Evolutionary conservation across 2,113 vertebrate species (phyloP), one percentile per base, ranked within the genome.

Genomic region (Pontoporia blainvillei): DNA sequence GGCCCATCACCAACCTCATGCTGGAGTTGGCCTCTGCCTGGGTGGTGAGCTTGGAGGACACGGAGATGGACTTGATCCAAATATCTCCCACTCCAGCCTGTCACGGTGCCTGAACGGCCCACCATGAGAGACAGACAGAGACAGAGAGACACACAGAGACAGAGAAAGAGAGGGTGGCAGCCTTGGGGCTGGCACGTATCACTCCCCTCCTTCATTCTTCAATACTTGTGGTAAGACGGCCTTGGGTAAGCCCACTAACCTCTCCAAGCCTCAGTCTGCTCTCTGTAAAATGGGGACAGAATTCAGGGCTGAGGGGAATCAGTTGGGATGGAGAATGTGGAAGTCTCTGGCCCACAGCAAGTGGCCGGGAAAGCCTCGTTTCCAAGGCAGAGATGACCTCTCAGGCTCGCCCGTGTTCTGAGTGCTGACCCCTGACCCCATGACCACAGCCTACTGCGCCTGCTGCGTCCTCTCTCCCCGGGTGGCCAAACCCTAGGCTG

Each of bases 21-120:
- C 85, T n/a, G 5, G 49, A 73, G 49, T 1, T 84, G 76, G 90
- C 94, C 71, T 92, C 96, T 86, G 86, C 97, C 94, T 87, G 86
- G 94, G 96, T 87, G 93, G 96, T 67, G 88, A 82, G 94, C 73
- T 17, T 8, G 8, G 75, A 81, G 34, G 69, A 91, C 86, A 82
- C 36, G 17, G 49, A 73, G 81, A 82, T 82, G 88, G 25, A 4
- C 91, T 90, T 54, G 75, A 41, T 95, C 93, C 93, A 92, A 71
- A 29, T 46, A 29, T 66, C 79, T 97, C 83, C 94, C 94, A 69
- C 92, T 82, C 57, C 31, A 76, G 88, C 34, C 88, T 67, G 67
- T 36, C 76, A 12, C n/a, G 69, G 49, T 31, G 78, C 61, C 86
- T 82, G 88, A 18, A 64, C 17, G 10, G 49, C 86, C 85, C 87